Evolutionary conservation across 2,888 invertebrate species (phyloP).

Genomic region (Theretra japonica): DNA sequence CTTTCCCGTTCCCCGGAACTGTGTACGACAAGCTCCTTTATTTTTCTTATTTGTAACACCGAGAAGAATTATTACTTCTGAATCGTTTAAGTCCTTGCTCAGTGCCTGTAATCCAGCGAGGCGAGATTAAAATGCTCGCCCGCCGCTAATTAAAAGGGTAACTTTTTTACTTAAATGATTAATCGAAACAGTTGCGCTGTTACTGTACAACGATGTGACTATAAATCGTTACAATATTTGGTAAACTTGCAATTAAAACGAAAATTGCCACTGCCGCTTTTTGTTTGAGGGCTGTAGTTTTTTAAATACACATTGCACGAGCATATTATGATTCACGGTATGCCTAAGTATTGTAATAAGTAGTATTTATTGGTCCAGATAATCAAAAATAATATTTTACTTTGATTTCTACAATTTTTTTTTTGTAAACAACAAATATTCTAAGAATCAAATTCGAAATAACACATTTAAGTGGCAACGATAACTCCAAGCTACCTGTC

Average conservation of each 20-base stretch:
- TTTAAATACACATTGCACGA: too few relatives aligned
- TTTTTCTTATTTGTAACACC: constrained; percentile 81
- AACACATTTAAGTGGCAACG: too few relatives aligned
- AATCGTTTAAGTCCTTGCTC: constrained; percentile 84
- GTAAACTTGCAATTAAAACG: neutral
- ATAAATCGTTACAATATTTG: neutral
- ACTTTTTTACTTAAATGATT: constrained; percentile 76
- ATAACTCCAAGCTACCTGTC: too few relatives aligned
- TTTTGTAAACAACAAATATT: too few relatives aligned
- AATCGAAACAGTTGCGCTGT: constrained; percentile 60
- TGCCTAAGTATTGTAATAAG: too few relatives aligned
- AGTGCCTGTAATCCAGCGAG: constrained; percentile 76
- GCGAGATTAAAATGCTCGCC: constrained; percentile 76
- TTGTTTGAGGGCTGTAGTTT: neutral
- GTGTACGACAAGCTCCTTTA: constrained; percentile 63
- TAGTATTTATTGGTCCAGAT: too few relatives aligned
- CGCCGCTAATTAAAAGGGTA: constrained; percentile 80
- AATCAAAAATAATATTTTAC: too few relatives aligned
- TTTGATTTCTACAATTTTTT: too few relatives aligned
- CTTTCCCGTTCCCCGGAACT: constrained; percentile 58
- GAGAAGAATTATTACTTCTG: constrained; percentile 82
- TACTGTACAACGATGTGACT: constrained; percentile 39
- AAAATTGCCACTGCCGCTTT: neutral
- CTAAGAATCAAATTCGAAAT: too few relatives aligned
- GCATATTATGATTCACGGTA: too few relatives aligned